Evolutionary conservation across 2,797 vertebrate species (phyloP), one percentile per base, ranked within the genome.

Genomic region (Chaenodraco wilsoni): DNA sequence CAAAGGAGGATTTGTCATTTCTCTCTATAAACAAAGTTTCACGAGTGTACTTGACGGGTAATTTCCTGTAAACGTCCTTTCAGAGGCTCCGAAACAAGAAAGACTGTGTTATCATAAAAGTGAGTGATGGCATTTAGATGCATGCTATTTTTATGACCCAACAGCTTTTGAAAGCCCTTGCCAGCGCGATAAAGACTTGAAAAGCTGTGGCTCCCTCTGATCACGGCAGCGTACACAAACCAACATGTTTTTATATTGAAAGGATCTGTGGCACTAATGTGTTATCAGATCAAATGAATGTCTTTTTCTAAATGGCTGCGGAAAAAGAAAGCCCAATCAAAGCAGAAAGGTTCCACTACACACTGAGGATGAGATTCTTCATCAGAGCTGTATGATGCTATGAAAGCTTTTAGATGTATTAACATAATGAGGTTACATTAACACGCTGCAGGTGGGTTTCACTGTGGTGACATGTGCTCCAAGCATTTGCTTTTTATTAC

Each of bases 111-210:
- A 88, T 91, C 86, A 71, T 48, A 2, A 83, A 77, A 86, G 79
- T 60, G 84, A 84, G 87, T 76, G 12, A 80, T 80, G 82, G 84
- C 86, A 87, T 89, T 92, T 82, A 78, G 67, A 85, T 76, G 81
- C 80, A 69, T 85, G 88, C 92, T 93, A 90, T 93, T 92, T 92
- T 88, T 91, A 85, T 86, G 85, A 88, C 88, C 84, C 79, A 19
- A 89, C 88, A 83, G 91, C 91, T 88, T 91, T 84, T 84, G 71
- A 89, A 90, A 88, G 88, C 76, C 78, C 49, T 44, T 86, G 89
- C 85, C 87, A 87, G 86, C 58, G 69, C 82, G 91, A 92, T 91
- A 91, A 93, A 93, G 90, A 88, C 87, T 91, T 91, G 79, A n/a
- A n/a, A n/a, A n/a, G n/a, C n/a, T n/a, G n/a, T n/a, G 88, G 82